Percentiles rank a stretch among this genome's conserved stretches.
These are phyloP conservation scores for Eristalis pertinax DNA, from an alignment of 2,888 invertebrate genomes.

Conservation along the genomic window DNA sequence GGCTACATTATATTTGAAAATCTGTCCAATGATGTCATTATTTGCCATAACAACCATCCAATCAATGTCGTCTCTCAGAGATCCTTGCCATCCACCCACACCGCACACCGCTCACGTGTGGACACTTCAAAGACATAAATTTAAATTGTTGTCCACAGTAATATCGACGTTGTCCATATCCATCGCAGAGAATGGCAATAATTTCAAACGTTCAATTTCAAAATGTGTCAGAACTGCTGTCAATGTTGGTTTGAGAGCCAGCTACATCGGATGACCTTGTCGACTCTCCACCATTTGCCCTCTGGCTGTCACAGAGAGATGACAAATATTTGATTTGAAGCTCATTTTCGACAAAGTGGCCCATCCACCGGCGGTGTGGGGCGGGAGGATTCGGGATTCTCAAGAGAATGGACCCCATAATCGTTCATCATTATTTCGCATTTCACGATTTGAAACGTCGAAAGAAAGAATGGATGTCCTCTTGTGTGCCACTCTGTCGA, in stretches of 20 bases:
- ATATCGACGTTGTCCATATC: too few species aligned
- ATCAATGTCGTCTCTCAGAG: background rate
- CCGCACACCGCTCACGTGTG: background rate
- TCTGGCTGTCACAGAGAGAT: background rate
- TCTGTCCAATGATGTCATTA: background rate
- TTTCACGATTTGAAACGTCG: conserved; percentile 21
- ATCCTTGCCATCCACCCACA: background rate
- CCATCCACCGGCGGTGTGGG: background rate
- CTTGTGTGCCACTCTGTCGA: background rate
- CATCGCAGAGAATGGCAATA: too few species aligned
- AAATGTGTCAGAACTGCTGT: background rate
- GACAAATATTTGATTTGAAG: conserved; percentile 6
- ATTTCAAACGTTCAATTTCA: too few species aligned
- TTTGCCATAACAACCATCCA: background rate
- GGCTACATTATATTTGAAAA: background rate
- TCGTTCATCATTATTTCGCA: conserved; percentile 19
- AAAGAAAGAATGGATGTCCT: background rate
- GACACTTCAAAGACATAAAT: background rate
- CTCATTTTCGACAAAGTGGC: conserved; percentile 3
- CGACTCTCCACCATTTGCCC: background rate
- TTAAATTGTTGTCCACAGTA: background rate
- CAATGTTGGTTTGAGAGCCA: background rate
- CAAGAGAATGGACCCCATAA: background rate
- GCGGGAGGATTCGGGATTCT: background rate
- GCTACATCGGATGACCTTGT: background rate